A percentile compares a stretch with the other conserved stretches of the same genome.
These are phyloP conservation scores for Abramis brama DNA, from an alignment of 2,113 vertebrate species.

Conservation along the genomic window DNA sequence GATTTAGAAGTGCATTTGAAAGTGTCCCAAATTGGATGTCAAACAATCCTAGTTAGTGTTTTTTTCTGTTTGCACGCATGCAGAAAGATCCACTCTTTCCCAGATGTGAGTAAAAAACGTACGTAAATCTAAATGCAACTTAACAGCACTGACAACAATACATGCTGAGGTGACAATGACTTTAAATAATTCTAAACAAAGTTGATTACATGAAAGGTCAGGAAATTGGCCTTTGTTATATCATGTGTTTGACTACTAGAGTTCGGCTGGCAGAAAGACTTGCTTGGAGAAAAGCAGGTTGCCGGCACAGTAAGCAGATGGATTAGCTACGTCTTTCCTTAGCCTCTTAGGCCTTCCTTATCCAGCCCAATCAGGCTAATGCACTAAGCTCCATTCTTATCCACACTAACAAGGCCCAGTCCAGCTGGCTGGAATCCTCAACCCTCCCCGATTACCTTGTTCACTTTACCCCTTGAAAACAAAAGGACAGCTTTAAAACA, in stretches of 20 bases:
- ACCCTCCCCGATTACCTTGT: not conserved
- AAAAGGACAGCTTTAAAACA: conserved; percentile 19
- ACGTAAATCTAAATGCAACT: not conserved
- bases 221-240: not conserved
- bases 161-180: not conserved
- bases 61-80: not conserved
- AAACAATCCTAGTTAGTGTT: not conserved
- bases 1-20: not conserved
- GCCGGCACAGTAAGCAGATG: conserved; percentile 79
- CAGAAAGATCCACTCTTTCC: not conserved
- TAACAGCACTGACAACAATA: not conserved
- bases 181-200: not conserved
- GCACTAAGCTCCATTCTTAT: conserved; percentile 76
- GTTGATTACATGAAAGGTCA: not conserved
- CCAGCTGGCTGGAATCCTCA: conserved; percentile 65
- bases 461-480: not conserved
- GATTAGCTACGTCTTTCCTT: conserved; percentile 77
- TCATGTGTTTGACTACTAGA: not conserved
- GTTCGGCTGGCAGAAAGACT: conserved; percentile 44
- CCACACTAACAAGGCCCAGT: conserved; percentile 65
- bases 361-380: conserved; percentile 83
- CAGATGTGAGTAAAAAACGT: not conserved
- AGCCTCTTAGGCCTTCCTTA: conserved; percentile 77
- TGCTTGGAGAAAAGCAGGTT: conserved; percentile 71
- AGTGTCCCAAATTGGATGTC: conserved; percentile 15